Base-by-base conservation (phyloP, 2,797 vertebrate genomes). In the Siniperca obscura region DNA sequence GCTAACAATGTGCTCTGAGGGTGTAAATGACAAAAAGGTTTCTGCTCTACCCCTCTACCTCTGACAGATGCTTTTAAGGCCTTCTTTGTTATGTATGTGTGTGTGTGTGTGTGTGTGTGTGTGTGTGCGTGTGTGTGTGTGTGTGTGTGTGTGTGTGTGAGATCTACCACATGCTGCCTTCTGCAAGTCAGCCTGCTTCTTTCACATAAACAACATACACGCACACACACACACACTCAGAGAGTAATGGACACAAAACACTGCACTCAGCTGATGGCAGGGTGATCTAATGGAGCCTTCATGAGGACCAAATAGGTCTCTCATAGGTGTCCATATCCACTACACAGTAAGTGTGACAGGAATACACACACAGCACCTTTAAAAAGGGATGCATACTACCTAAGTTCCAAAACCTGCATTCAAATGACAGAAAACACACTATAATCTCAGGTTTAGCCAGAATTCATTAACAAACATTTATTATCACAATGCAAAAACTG, bases 241-340 rank as follows among this genome's bases (percentile, higher is more conserved):
- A 78, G 30, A 73, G 72, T 88, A 88, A 88, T 76, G 70, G 81
- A 74, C 74, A 78, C 74, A 75, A 86, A 86, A 70, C 69, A 62
- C 60, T 77, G 70, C 82, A 86, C 70, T 86, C 60, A 62, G 60
- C 57, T 80, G 77, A 86, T 83, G 76, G 69, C 27, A 53, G 73
- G 34, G 62, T 67, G 82, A 87, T 86, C 80, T 78, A 87, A 89
- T 85, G 57, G 76, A 84, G 73, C 62, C 76, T 78, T 85, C 72
- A 85, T 34, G 19, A 75, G 56, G 62, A 76, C 76, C 71, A 83
- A 82, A 80, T 73, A 89, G 77, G 82, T 85, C 77, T 67, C 76
- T 76, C 52, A 64, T 69, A 65, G 80, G 64, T 69, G 52, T 57
- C 70, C 50, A 57, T 64, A 75, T 59, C 73, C 42, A 80, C 72